phyloP scores from a whole-genome alignment of 2,113 vertebrate genomes.

The Pantherophis guttatus region DNA sequence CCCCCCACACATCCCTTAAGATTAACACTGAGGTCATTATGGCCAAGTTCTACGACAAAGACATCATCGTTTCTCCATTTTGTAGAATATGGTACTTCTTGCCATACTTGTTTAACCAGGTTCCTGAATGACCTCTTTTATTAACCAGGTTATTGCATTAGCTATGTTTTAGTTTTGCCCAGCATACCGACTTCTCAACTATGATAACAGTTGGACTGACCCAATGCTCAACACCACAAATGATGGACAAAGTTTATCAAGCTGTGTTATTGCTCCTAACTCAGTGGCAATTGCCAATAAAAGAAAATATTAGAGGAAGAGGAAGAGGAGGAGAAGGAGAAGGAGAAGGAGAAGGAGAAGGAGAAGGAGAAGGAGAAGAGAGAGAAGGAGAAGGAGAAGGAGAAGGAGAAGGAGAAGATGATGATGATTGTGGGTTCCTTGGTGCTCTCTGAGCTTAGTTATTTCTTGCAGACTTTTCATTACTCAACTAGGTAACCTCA shows the following conservation, averaged over 20 bases:
- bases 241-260: not conserved
- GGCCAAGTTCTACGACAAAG: not conserved
- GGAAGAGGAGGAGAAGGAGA: too few species aligned
- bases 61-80: not conserved
- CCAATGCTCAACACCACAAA: not conserved
- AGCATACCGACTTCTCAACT: not conserved
- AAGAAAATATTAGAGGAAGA: too few species aligned
- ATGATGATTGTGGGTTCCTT: too few species aligned
- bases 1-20: constrained; percentile 2
- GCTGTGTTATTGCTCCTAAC: not conserved
- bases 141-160: too few species aligned
- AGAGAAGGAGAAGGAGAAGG: too few species aligned
- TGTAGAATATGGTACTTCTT: not conserved
- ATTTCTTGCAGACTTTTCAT: too few species aligned
- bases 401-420: too few species aligned
- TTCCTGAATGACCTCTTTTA: not conserved
- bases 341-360: too few species aligned
- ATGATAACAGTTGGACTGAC: not conserved
- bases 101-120: not conserved
- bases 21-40: constrained; percentile 50
- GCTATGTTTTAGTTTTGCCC: not conserved
- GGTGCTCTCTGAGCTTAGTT: too few species aligned
- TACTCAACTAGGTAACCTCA: too few species aligned
- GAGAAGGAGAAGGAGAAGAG: too few species aligned
- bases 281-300: not conserved